phyloP scores from a whole-genome alignment of 1,140 invertebrate species.

The Copidosoma floridanum region DNA sequence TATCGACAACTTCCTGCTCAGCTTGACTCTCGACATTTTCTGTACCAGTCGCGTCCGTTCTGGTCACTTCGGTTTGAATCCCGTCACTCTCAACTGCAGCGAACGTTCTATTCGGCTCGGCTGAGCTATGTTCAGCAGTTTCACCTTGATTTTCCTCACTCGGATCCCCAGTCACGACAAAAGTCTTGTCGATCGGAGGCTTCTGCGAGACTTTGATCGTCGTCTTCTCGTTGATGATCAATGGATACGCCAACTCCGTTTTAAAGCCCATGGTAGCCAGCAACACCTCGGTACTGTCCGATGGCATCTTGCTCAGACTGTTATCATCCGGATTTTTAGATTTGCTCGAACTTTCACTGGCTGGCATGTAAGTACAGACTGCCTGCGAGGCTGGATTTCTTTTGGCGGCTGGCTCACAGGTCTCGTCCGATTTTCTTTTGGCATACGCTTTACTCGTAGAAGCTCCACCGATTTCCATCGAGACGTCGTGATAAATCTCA shows the following conservation, averaged over 20 bases:
- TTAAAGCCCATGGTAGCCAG: slow-evolving; percentile 17
- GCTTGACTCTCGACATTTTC: too few species aligned
- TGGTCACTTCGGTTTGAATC: not conserved
- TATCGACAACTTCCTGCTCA: too few species aligned
- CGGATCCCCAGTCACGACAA: not conserved
- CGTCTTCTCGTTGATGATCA: slow-evolving; percentile 18
- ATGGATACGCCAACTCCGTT: slow-evolving; percentile 7
- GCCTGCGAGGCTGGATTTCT: too few species aligned
- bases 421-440: too few species aligned
- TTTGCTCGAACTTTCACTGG: too few species aligned
- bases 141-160: not conserved
- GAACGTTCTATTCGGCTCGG: not conserved
- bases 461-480: not conserved
- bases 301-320: slow-evolving; percentile 10
- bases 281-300: slow-evolving; percentile 14
- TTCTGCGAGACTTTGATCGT: slow-evolving; percentile 9
- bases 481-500: slow-evolving; percentile 8
- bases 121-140: too few species aligned
- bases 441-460: too few species aligned
- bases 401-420: too few species aligned
- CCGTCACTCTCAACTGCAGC: not conserved
- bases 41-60: not conserved
- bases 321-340: not conserved
- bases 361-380: too few species aligned
- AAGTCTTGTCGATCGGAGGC: slow-evolving; percentile 1